Evolutionary conservation across 2,888 invertebrate species (phyloP).

Genomic region (Leptopilina myrica): DNA sequence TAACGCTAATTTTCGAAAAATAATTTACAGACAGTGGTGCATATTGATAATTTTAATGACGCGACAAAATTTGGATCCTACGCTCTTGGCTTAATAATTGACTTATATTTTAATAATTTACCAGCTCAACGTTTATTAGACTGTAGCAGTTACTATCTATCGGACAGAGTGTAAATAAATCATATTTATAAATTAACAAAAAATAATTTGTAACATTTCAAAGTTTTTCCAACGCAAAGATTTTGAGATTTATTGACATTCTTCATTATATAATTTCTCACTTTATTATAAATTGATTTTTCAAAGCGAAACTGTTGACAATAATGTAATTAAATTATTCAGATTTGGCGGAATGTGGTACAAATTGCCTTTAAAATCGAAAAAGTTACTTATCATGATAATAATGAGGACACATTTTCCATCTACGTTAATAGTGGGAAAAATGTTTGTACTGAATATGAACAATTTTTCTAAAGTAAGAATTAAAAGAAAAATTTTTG

Average conservation of each 20-base stretch:
- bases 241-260: too few relatives aligned
- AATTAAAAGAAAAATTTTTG: neutral
- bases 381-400: slow-evolving; percentile 38
- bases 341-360: slow-evolving; percentile 37
- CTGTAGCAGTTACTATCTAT: neutral
- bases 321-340: neutral
- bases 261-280: too few relatives aligned
- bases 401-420: slow-evolving; percentile 41
- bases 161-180: neutral
- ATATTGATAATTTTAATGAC: neutral
- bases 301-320: too few relatives aligned
- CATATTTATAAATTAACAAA: neutral
- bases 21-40: neutral
- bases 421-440: slow-evolving; percentile 38
- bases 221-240: too few relatives aligned
- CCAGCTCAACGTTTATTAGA: slow-evolving; percentile 24
- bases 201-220: too few relatives aligned
- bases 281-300: too few relatives aligned
- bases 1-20: too few relatives aligned
- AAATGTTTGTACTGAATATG: slow-evolving; percentile 39
- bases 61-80: slow-evolving; percentile 10
- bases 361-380: slow-evolving; percentile 17
- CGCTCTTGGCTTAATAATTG: slow-evolving; percentile 3
- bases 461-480: slow-evolving; percentile 27
- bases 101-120: slow-evolving; percentile 30